Percentiles rank a stretch among this genome's conserved stretches.
These are phyloP conservation scores for Rhinoraja longicauda DNA, from an alignment of 2,797 vertebrate species.

Conservation along the genomic window DNA sequence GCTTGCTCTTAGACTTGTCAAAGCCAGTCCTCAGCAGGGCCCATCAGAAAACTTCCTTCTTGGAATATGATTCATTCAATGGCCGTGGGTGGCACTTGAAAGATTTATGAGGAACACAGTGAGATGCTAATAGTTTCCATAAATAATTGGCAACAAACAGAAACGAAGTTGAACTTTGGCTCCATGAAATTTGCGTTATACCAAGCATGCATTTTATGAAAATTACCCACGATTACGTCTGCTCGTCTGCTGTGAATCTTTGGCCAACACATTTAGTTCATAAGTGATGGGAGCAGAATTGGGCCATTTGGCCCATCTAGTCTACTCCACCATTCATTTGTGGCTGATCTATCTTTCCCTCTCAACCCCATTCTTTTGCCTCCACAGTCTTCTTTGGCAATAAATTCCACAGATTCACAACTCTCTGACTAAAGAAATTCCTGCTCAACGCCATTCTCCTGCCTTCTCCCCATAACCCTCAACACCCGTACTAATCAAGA, in stretches of 20 bases:
- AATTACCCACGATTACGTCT: constrained; percentile 42
- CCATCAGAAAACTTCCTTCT: constrained; percentile 46
- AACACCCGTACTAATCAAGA: no score
- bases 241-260: constrained; percentile 44
- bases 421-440: no score
- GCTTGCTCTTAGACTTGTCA: not conserved
- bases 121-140: constrained; percentile 66
- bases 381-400: no score
- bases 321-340: no score
- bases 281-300: no score
- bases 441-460: no score
- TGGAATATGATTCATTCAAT: constrained; percentile 60
- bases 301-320: no score
- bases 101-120: constrained; percentile 54
- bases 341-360: no score
- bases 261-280: constrained; percentile 41
- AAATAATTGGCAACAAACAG: constrained; percentile 64
- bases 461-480: no score
- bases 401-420: no score
- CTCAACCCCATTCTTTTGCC: no score
- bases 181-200: constrained; percentile 57
- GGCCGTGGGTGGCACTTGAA: constrained; percentile 61
- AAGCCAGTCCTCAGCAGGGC: constrained; percentile 35
- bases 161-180: constrained; percentile 48
- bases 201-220: constrained; percentile 47